Evolutionary conservation across 2,113 vertebrate genomes (phyloP), one percentile per base, ranked within the genome.

Genomic region (Penelope pileata): DNA sequence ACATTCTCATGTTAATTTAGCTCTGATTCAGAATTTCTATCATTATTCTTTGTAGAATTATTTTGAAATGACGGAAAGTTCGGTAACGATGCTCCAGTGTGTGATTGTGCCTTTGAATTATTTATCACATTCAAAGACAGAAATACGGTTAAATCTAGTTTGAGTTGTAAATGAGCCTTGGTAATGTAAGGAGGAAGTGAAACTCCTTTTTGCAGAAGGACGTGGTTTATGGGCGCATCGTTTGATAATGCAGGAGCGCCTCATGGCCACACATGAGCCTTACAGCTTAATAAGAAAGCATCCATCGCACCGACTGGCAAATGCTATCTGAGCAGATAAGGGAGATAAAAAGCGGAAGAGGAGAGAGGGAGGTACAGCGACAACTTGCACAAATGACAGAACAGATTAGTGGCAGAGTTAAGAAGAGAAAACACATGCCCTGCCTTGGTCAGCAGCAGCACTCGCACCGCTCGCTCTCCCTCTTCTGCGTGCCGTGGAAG

Each of bases 1-100:
- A 92, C 94, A 95, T 95, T 97, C 95, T 96, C 80, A 94, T 95
- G 95, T 97, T 97, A 94, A 96, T 96, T 95, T 91, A 90, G 79
- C 38, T 94, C 88, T 93, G 90, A 96, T 96, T 96, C 94, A 96
- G 90, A 88, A 92, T 86, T 94, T 91, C 69, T 81, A 38, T 96
- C 93, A 86, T 96, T 96, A 95, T 92, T 96, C 95, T 95, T 92
- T 66, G 87, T n/a, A 86, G 83, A 93, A 95, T 90, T 97, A 95
- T 96, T 96, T 96, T 88, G 69, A 96, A 96, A 88, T 92, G 48
- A 90, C 66, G 73, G 69, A 42, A 94, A 86, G 88, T 93, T 96
- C 93, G 86, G 83, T 74, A 36, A 93, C 95, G 91, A 96, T 81
- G 84, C 91, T 96, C 59, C 34, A 78, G 70, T 36, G 24, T 83